Evolutionary conservation across 2,888 invertebrate genomes (phyloP), one percentile per base, ranked within the genome.

Genomic region (Andrena trimmerana): DNA sequence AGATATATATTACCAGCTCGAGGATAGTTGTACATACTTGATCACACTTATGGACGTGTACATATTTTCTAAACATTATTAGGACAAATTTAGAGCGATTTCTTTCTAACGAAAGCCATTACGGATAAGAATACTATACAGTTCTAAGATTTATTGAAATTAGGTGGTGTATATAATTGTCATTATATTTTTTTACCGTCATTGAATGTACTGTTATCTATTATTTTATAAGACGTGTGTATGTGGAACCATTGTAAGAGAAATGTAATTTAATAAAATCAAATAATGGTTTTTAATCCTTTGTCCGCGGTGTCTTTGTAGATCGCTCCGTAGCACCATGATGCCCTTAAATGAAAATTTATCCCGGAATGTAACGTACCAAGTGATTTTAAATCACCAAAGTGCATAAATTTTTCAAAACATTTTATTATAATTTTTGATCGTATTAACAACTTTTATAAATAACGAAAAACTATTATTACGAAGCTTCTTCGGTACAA

Each of bases 221-320:
- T 82, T 88, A 85, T 79, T 83, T 79, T 88, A 79, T 86, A 88
- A 84, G 74, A 78, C 82, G 90, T 87, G 88, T 89, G 89, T 86
- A 88, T 88, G 87, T 89, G 24, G 86, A 78, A 87, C 71, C 70
- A 88, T 84, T 87, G 84, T 87, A 86, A 84, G 76, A 78, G 71
- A 85, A 83, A 81, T 86, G 72, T 90, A 88, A 90, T 88, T 89
- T 87, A 90, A 91, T 88, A 91, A 91, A 90, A 84, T 83, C 72
- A 65, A 72, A 78, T 78, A 65, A 78, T 69, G 50, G 78, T 69
- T 83, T 86, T 80, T 74, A 80, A 69, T 57, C 27, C n/a, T 73
- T 33, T 2, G 29, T 27, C 4, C n/a, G 8, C 6, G 27, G 36
- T 70, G 36, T 50, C n/a, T n/a, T 27, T 16, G 8, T 69, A 2